Evolutionary conservation across 2,797 vertebrate genomes (phyloP), one percentile per base, ranked within the genome.

Genomic region (Mastacembelus armatus): DNA sequence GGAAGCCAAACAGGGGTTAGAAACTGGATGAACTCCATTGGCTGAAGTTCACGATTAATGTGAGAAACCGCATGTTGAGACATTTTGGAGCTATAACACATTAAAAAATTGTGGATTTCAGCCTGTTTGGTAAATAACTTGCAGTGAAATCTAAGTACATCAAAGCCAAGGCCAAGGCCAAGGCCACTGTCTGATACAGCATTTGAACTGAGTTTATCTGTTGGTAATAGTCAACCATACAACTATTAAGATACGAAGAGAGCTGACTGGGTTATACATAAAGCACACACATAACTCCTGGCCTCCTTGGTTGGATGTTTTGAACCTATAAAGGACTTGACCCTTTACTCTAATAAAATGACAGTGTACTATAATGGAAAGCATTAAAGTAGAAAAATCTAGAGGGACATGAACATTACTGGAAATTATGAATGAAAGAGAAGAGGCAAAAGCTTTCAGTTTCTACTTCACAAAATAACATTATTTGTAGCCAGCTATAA

Each of bases 61-160:
- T 2, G 10, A 6, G 35, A 35, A 38, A 35, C 6, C 15, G 7
- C 1, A 38, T 14, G 15, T 35, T 1, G 10, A 3, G 5, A 36
- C 33, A 36, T 32, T 32, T 36, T 36, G 36, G 12, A 15, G 14
- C 15, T 15, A 5, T 15, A 36, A 36, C 14, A 40, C n/a, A n/a
- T n/a, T 21, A 33, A 50, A 10, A 4, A n/a, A 9, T 32, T 66
- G 35, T 15, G 8, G 9, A 21, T 15, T 44, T 29, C n/a, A 27
- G 52, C 52, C 14, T 35, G 36, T 27, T 57, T 26, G 51, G 50
- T 74, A 22, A 58, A 45, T 38, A 66, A 24, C 43, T 64, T 49
- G 18, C 22, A 39, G 35, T 4, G 5, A 1, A 73, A 71, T 69
- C 64, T 87, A 87, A 87, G 79, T 15, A 12, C 12, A 36, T 14